Conservation (phyloP, 2,888 invertebrate genomes). For the Ichneumoninae sp. region DNA sequence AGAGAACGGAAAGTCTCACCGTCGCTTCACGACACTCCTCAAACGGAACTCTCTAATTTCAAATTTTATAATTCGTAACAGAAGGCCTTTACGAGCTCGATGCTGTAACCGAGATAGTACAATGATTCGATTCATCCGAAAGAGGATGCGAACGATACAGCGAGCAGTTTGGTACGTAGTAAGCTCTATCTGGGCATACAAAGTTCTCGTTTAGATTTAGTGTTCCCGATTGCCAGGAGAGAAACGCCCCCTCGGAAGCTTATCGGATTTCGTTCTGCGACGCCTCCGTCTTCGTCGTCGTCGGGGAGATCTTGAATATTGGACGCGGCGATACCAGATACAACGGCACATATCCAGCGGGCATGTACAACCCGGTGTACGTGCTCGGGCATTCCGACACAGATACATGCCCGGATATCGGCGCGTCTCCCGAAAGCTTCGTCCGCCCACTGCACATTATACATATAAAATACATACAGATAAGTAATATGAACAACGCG, state of each 20-base stretch:
- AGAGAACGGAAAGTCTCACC: conserved; percentile 8
- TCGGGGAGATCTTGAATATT: conserved; percentile 34
- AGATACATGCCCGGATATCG: conserved; percentile 18
- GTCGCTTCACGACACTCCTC: not conserved
- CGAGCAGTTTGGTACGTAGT: not conserved
- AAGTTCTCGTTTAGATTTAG: conserved; percentile 38
- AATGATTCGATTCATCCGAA: conserved; percentile 54
- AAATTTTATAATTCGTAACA: conserved; percentile 33
- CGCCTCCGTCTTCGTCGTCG: conserved; percentile 37
- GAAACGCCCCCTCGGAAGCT: conserved; percentile 31
- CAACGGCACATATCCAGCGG: conserved; percentile 15
- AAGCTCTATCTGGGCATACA: not conserved
- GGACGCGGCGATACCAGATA: conserved; percentile 21
- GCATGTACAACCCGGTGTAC: conserved; percentile 10
- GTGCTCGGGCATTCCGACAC: conserved; percentile 19
- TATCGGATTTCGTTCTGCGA: conserved; percentile 57
- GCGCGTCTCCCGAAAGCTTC: conserved; percentile 16
- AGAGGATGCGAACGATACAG: conserved; percentile 5
- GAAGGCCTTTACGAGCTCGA: conserved; percentile 23
- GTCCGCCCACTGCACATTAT: conserved; percentile 15
- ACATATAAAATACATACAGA: conserved; percentile 16
- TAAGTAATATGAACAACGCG: conserved; percentile 17
- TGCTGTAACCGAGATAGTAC: conserved; percentile 31
- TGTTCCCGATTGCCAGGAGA: not conserved
- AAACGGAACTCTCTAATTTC: conserved; percentile 42